Evolutionary conservation across 2,888 invertebrate species (phyloP).

Genomic region (Harmothoe impar): DNA sequence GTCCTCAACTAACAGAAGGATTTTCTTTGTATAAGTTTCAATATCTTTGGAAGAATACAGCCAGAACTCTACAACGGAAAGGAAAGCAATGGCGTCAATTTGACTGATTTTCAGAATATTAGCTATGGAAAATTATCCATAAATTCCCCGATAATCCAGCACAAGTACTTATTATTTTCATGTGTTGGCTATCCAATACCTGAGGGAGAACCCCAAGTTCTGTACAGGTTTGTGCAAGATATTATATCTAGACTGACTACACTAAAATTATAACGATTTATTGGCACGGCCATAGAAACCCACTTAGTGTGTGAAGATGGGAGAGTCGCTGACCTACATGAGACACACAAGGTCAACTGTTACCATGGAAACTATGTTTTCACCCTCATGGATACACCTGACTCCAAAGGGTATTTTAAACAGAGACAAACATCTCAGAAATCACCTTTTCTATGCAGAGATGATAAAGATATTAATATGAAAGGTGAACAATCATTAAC

Average conservation of each 20-base stretch:
- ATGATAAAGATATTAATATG: slow-evolving; percentile 11
- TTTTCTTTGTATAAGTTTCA: too few relatives aligned
- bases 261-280: slow-evolving; percentile 5
- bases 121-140: too few relatives aligned
- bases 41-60: too few relatives aligned
- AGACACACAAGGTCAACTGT: slow-evolving; percentile 42
- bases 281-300: neutral
- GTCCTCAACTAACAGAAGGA: too few relatives aligned
- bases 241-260: slow-evolving; percentile 29
- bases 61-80: too few relatives aligned
- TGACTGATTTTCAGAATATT: too few relatives aligned
- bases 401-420: too few relatives aligned
- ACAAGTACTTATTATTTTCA: neutral
- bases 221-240: slow-evolving; percentile 14
- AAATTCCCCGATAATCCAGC: too few relatives aligned
- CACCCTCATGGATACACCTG: too few relatives aligned
- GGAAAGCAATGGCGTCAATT: too few relatives aligned
- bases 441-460: neutral
- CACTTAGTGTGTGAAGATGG: slow-evolving; percentile 52
- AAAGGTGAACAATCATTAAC: neutral
- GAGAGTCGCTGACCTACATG: slow-evolving; percentile 35
- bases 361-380: neutral
- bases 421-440: neutral
- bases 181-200: neutral
- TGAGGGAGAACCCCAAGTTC: neutral